phyloP scores from a whole-genome alignment of 2,888 invertebrate genomes.

The Hipparchia sbordonii region DNA sequence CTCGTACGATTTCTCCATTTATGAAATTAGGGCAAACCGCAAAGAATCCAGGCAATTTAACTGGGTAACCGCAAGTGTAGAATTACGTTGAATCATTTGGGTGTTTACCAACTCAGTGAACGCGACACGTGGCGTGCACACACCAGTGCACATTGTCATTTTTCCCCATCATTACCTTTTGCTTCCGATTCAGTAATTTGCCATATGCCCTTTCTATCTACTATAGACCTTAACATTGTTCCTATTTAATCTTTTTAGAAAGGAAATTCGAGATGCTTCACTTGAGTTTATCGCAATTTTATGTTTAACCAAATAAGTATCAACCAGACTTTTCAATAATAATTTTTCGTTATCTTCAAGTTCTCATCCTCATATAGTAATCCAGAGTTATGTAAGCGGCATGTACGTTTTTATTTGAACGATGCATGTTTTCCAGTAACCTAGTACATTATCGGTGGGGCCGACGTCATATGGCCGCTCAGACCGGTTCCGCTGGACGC shows the following conservation, averaged over 20 bases:
- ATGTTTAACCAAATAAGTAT: neutral
- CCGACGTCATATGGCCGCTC: conserved; percentile 56
- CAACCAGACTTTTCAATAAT: neutral
- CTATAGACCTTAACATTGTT: conserved; percentile 15
- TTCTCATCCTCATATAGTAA: neutral
- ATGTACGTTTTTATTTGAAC: conserved; percentile 36
- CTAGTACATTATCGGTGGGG: conserved; percentile 61
- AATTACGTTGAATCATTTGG: conserved; percentile 39
- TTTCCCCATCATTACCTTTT: conserved; percentile 61
- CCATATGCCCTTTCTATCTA: conserved; percentile 48
- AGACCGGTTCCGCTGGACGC: conserved; percentile 61
- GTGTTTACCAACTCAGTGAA: conserved; percentile 38
- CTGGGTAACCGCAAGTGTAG: conserved; percentile 34
- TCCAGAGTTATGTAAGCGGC: neutral
- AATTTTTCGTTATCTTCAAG: neutral
- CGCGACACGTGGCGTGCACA: conserved; percentile 66
- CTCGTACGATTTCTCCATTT: conserved; percentile 25
- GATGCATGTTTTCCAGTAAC: conserved; percentile 46
- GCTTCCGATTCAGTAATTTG: conserved; percentile 63
- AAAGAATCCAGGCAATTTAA: conserved; percentile 36
- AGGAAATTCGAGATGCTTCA: neutral
- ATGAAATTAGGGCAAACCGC: conserved; percentile 33
- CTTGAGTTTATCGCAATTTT: neutral
- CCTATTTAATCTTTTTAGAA: conserved; percentile 6
- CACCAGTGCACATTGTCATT: conserved; percentile 64